Conservation (phyloP, 30 jellyfish, hydroid and myxozoan species). For the Aurelia sp. region DNA sequence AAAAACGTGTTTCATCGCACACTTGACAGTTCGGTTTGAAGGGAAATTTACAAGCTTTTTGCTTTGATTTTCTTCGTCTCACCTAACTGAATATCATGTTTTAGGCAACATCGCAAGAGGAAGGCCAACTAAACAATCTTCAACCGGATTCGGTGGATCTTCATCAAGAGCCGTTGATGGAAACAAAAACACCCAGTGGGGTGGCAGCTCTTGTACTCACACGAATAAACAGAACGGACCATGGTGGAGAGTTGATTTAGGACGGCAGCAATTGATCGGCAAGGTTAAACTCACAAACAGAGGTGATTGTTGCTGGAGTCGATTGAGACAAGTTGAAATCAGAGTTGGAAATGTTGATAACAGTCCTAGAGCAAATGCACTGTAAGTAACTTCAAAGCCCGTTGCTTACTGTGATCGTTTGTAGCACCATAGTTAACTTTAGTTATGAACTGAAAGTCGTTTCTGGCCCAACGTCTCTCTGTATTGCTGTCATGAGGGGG, state of each 20-base stretch:
- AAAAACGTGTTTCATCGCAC: no score
- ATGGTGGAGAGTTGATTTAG: slow-evolving; percentile 72
- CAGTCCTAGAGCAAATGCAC: slow-evolving; percentile 26
- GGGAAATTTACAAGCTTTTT: no score
- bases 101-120: slow-evolving; percentile 64
- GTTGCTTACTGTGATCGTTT: no score
- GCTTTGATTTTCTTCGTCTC: not conserved
- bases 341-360: slow-evolving; percentile 55
- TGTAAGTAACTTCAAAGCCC: slow-evolving; percentile 11
- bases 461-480: no score
- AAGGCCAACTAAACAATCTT: slow-evolving; percentile 56
- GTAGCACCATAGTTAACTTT: no score
- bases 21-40: no score
- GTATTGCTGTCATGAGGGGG: no score
- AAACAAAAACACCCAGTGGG: slow-evolving; percentile 44
- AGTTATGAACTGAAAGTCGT: no score
- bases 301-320: slow-evolving; percentile 50
- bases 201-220: slow-evolving; percentile 61
- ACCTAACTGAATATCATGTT: not conserved
- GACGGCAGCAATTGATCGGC: not conserved
- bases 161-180: slow-evolving; percentile 73
- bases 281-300: slow-evolving; percentile 57
- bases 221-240: slow-evolving; percentile 46
- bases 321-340: slow-evolving; percentile 47
- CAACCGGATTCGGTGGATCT: slow-evolving; percentile 64